Percentiles rank a stretch among this genome's conserved stretches.
These are phyloP conservation scores for Heliangelus exortis DNA, from an alignment of 2,797 vertebrate species.

Conservation along the genomic window DNA sequence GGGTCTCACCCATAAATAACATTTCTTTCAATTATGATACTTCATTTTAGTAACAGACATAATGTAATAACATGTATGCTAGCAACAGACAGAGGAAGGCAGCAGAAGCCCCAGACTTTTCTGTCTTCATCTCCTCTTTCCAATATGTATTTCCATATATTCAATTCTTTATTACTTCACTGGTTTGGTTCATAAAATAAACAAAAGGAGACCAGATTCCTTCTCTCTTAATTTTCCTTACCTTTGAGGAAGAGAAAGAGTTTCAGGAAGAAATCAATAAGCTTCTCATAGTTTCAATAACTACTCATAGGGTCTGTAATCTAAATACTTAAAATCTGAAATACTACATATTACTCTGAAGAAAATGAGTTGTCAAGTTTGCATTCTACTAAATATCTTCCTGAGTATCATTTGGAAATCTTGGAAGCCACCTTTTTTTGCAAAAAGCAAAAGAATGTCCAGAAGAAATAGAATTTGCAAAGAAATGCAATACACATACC, in stretches of 20 bases:
- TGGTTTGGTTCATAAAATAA: not conserved
- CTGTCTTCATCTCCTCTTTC: not conserved
- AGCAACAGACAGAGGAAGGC: not conserved
- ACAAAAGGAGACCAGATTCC: not conserved
- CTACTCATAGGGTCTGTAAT: not conserved
- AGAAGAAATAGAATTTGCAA: not conserved
- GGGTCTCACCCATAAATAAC: not conserved
- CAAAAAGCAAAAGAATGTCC: not conserved
- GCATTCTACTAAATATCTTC: not conserved
- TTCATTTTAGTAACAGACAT: too few relatives aligned
- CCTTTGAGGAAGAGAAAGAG: not conserved
- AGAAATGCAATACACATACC: rapidly evolving
- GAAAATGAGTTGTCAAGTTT: not conserved
- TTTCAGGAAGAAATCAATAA: not conserved
- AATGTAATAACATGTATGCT: too few relatives aligned
- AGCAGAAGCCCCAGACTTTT: not conserved
- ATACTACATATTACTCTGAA: not conserved
- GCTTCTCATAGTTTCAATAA: not conserved
- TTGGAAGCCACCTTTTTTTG: not conserved
- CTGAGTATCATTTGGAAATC: not conserved
- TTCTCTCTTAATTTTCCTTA: not conserved
- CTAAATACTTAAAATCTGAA: not conserved
- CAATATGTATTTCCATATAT: not conserved
- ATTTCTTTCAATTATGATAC: not conserved
- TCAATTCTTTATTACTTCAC: not conserved